Conservation (phyloP, 1,140 invertebrate species). For the Macrostomum lignano region DNA sequence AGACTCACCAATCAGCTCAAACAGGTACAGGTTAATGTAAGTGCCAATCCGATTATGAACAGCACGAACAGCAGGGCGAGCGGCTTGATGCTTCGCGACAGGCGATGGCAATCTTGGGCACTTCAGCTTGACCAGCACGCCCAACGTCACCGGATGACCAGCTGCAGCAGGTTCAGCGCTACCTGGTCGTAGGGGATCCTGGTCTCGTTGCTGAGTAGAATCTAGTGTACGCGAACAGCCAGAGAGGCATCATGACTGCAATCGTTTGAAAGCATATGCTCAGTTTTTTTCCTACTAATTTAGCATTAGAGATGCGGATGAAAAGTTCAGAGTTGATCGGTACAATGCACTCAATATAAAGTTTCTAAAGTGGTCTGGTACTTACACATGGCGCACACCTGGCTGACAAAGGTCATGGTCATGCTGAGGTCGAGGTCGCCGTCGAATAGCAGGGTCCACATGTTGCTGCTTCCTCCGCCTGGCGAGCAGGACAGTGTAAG, state of each 20-base stretch:
- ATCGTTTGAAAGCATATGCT: too few species aligned
- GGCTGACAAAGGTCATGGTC: conserved; percentile 15
- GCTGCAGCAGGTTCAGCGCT: conserved; percentile 37
- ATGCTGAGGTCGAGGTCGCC: conserved; percentile 23
- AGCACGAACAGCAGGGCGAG: conserved; percentile 49
- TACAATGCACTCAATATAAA: too few species aligned
- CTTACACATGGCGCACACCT: conserved; percentile 6
- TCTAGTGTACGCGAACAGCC: conserved; percentile 41
- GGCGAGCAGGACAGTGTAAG: conserved; percentile 22
- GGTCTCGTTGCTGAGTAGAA: conserved; percentile 34
- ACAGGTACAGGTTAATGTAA: conserved; percentile 55
- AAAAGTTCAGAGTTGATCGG: too few species aligned
- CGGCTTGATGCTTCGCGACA: conserved; percentile 24
- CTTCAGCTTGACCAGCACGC: conserved; percentile 30
- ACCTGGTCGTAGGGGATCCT: conserved; percentile 48
- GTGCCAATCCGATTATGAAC: conserved; percentile 62
- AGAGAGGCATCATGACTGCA: conserved; percentile 56
- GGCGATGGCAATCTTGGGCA: conserved; percentile 31
- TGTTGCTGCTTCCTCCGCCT: conserved; percentile 22
- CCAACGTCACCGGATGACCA: conserved; percentile 48
- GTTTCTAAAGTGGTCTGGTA: too few species aligned
- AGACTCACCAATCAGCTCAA: conserved; percentile 44
- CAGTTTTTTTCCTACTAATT: too few species aligned
- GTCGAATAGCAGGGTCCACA: conserved; percentile 24
- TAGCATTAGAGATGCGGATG: too few species aligned